Evolutionary conservation across 2,113 vertebrate genomes (phyloP).

Genomic region (Pseudolaguvia tuberculata): DNA sequence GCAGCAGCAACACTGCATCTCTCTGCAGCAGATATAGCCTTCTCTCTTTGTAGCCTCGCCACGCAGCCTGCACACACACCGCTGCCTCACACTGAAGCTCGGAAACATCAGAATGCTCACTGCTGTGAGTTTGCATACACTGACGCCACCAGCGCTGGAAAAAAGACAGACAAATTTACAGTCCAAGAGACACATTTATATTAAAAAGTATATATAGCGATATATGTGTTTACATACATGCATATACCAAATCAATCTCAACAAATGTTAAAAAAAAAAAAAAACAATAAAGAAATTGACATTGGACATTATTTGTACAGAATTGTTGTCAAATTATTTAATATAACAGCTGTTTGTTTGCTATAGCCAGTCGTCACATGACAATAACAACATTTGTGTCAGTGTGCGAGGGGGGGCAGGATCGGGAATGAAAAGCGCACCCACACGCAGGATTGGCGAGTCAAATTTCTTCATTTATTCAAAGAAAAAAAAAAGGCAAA

Average conservation of each 20-base stretch:
- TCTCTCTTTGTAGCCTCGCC: slow-evolving; percentile 77
- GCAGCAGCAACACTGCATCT: slow-evolving; percentile 75
- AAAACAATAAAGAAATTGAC: too few relatives aligned
- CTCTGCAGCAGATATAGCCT: slow-evolving; percentile 71
- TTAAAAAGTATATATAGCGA: neutral
- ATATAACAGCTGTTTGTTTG: neutral
- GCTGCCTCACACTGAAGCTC: slow-evolving; percentile 67
- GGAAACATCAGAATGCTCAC: slow-evolving; percentile 44
- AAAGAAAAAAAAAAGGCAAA: too few relatives aligned
- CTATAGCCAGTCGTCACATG: neutral
- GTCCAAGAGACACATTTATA: neutral
- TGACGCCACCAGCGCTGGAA: slow-evolving; percentile 81
- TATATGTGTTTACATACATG: neutral
- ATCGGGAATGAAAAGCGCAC: too few relatives aligned
- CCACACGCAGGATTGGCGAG: too few relatives aligned
- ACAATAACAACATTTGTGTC: too few relatives aligned
- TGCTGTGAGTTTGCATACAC: slow-evolving; percentile 59
- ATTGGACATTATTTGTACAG: too few relatives aligned
- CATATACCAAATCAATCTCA: too few relatives aligned
- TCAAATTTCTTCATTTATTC: too few relatives aligned
- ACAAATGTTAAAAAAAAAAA: too few relatives aligned
- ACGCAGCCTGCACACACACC: slow-evolving; percentile 75
- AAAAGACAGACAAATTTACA: neutral
- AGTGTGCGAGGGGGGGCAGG: too few relatives aligned
- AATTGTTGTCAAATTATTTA: too few relatives aligned